These are phyloP conservation scores for Scarus forsteni DNA, from an alignment of 2,797 vertebrate genomes.

Conservation along the genomic window DNA sequence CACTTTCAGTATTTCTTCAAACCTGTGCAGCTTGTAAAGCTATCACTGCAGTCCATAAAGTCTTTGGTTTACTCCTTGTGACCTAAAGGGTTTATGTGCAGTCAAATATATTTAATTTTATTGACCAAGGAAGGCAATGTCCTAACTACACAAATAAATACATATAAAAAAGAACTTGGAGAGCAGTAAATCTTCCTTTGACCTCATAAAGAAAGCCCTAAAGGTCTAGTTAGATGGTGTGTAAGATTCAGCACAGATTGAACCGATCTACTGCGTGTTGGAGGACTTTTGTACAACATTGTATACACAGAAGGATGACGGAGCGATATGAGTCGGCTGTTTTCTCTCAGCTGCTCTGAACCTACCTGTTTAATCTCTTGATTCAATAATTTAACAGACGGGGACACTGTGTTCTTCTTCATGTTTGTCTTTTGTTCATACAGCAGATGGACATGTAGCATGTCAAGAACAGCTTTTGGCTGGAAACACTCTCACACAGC, in stretches of 20 bases:
- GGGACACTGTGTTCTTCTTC: slow-evolving; percentile 8
- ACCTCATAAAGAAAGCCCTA: slow-evolving; percentile 24
- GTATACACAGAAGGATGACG: neutral
- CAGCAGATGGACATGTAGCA: slow-evolving; percentile 59
- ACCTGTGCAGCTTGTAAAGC: slow-evolving; percentile 11
- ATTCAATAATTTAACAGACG: slow-evolving; percentile 26
- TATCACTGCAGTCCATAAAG: slow-evolving; percentile 11
- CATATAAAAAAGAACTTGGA: neutral
- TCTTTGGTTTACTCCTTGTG: slow-evolving; percentile 5
- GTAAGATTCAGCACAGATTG: neutral
- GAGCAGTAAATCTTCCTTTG: slow-evolving; percentile 11
- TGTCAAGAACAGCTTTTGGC: slow-evolving; percentile 53
- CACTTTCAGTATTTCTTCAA: neutral
- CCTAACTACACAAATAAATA: slow-evolving; percentile 15
- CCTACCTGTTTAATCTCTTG: slow-evolving; percentile 17
- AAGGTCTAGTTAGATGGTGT: neutral
- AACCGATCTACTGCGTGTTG: neutral
- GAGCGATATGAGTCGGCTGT: slow-evolving; percentile 11
- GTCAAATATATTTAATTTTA: slow-evolving; percentile 6
- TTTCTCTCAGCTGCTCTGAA: slow-evolving; percentile 17
- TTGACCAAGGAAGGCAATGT: neutral
- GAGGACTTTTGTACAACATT: neutral
- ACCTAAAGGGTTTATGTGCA: slow-evolving; percentile 5
- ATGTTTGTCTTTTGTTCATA: neutral
- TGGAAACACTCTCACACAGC: slow-evolving; percentile 17